These are phyloP conservation scores for Crocodylus rhombifer DNA, from an alignment of 2,797 vertebrate genomes.

Conservation along the genomic window DNA sequence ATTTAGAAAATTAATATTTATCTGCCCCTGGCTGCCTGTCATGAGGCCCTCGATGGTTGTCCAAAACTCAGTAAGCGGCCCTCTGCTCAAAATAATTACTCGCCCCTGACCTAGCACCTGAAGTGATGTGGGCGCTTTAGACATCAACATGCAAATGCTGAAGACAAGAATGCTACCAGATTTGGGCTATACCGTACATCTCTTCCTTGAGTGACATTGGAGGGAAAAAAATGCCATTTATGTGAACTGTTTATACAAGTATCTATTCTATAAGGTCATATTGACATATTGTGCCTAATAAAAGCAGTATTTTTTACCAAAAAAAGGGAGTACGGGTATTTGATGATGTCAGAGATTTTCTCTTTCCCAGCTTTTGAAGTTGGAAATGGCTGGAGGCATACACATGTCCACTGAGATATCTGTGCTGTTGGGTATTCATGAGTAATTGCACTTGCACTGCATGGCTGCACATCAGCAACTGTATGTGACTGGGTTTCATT, in stretches of 20 bases:
- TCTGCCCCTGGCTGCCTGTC: too few relatives aligned
- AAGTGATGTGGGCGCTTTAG: neutral
- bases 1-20: too few relatives aligned
- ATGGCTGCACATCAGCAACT: neutral
- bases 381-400: accelerated
- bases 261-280: neutral
- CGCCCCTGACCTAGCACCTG: neutral
- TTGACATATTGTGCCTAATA: neutral
- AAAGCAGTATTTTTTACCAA: neutral
- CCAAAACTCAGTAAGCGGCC: too few relatives aligned
- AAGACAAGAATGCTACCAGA: neutral
- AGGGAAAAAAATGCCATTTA: neutral
- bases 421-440: too few relatives aligned
- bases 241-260: neutral
- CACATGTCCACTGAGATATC: accelerated
- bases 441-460: neutral
- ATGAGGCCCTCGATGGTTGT: too few relatives aligned
- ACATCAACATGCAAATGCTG: neutral
- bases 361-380: accelerated
- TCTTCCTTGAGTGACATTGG: neutral
- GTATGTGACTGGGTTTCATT: neutral
- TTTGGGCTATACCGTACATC: neutral
- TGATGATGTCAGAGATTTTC: neutral
- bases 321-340: neutral
- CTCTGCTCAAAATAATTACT: too few relatives aligned